Percentiles rank a stretch among this genome's conserved stretches.
Evolutionary conservation across 2,113 vertebrate genomes (phyloP).

Genomic region (Rousettus leschenaultii): DNA sequence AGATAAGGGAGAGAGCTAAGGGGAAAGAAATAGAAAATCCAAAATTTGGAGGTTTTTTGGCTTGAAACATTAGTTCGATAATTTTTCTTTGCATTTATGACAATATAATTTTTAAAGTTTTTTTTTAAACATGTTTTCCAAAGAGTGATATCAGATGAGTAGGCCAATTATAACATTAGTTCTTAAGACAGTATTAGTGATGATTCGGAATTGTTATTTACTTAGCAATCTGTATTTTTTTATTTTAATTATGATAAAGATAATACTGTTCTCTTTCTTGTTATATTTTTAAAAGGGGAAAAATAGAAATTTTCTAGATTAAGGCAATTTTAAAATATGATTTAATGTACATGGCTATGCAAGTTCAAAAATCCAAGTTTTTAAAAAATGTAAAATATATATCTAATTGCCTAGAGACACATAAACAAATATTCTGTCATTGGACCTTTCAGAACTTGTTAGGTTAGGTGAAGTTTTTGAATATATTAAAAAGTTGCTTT

Average conservation of each 20-base stretch:
- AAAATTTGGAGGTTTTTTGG: background rate
- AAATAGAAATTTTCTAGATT: background rate
- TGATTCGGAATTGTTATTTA: background rate
- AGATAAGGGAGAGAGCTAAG: background rate
- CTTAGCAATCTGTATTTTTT: background rate
- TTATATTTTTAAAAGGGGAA: background rate
- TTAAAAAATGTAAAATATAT: background rate
- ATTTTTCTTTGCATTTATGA: background rate
- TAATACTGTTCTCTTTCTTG: background rate
- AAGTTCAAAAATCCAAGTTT: background rate
- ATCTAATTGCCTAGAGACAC: background rate
- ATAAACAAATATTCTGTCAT: background rate
- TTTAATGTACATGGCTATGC: background rate
- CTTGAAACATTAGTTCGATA: background rate
- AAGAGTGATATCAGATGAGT: background rate
- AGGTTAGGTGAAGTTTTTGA: constrained; percentile 60
- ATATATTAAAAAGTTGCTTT: constrained; percentile 68
- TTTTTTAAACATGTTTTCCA: background rate
- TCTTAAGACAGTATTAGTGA: background rate
- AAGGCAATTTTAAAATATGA: background rate
- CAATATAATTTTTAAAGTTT: background rate
- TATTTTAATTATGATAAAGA: background rate
- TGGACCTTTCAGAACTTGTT: constrained; percentile 10
- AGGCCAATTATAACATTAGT: background rate
- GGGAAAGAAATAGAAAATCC: background rate